phyloP scores from a whole-genome alignment of 2,113 vertebrate species.

The Castor canadensis region DNA sequence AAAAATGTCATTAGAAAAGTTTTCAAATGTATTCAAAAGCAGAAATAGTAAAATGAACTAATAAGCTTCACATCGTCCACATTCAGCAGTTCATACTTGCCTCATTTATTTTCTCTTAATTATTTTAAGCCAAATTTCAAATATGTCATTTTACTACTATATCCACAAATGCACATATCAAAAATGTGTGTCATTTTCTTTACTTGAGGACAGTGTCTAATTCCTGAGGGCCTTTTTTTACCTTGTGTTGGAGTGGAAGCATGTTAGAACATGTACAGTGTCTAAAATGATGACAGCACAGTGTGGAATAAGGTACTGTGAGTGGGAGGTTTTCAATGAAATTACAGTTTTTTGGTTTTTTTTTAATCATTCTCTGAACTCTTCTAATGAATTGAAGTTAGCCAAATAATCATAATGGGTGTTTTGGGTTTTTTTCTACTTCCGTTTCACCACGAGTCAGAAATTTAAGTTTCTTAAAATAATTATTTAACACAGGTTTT shows the following conservation, averaged over 20 bases:
- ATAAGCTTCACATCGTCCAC: neutral
- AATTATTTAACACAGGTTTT: neutral
- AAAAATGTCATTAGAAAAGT: neutral
- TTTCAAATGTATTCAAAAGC: neutral
- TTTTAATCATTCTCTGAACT: neutral
- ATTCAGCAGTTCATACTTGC: neutral
- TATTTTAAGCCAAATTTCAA: neutral
- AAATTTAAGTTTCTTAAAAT: conserved; percentile 36
- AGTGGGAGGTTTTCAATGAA: conserved; percentile 17
- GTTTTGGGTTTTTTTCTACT: too few species aligned
- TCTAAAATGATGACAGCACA: neutral
- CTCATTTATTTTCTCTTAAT: neutral
- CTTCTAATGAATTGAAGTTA: neutral
- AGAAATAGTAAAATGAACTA: neutral
- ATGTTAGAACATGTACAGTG: neutral
- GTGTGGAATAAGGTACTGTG: neutral
- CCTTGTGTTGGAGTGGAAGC: neutral
- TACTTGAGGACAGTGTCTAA: neutral
- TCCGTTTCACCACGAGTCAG: neutral
- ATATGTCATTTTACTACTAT: neutral
- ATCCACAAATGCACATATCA: neutral
- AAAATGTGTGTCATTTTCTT: conserved; percentile 4
- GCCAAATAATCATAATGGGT: neutral
- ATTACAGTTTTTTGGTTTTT: too few species aligned
- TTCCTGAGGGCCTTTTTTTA: neutral